phyloP scores from a whole-genome alignment of 2,113 vertebrate species.

The Merops nubicus region DNA sequence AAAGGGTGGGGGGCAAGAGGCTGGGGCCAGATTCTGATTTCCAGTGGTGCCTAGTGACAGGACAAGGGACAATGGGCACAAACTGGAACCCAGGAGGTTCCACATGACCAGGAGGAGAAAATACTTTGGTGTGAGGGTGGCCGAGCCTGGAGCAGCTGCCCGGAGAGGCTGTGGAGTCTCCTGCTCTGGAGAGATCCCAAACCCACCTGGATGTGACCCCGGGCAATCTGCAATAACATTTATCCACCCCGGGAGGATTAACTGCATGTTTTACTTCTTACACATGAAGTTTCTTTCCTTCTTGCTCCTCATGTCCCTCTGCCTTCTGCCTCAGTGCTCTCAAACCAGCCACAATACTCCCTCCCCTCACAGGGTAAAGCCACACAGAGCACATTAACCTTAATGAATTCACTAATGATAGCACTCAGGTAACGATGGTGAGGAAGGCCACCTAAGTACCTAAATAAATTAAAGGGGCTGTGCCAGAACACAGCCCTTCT shows the following conservation, averaged over 20 bases:
- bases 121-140: no score
- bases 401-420: not conserved
- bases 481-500: not conserved
- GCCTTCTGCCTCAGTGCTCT: not conserved
- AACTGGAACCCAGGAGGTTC: no score
- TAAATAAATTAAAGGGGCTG: constrained; percentile 6
- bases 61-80: no score
- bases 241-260: no score
- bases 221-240: not conserved
- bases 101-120: no score
- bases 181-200: no score
- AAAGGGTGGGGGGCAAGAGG: no score
- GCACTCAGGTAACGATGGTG: not conserved
- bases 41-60: no score
- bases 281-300: not conserved
- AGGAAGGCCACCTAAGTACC: not conserved
- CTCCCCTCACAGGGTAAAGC: not conserved
- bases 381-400: not conserved
- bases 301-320: not conserved
- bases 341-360: not conserved
- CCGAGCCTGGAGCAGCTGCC: no score
- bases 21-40: no score
- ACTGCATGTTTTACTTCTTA: not conserved
- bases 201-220: no score
- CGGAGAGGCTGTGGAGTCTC: no score